phyloP scores from a whole-genome alignment of 2,888 invertebrate genomes.

The Fragum sueziense region DNA sequence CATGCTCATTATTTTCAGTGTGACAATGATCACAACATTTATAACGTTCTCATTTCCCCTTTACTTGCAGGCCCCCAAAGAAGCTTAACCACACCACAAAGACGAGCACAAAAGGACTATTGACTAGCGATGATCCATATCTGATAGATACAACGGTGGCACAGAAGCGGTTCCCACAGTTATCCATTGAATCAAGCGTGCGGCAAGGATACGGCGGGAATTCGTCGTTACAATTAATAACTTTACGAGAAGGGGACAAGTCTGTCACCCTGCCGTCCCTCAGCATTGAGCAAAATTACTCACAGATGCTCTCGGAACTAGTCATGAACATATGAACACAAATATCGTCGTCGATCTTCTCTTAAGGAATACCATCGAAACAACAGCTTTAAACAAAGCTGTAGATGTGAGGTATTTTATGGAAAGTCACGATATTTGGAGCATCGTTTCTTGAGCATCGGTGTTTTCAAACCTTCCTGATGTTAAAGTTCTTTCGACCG shows the following conservation, averaged over 20 bases:
- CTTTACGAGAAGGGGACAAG: slow-evolving; percentile 81
- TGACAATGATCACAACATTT: no score
- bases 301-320: slow-evolving; percentile 84
- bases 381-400: neutral
- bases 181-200: slow-evolving; percentile 72
- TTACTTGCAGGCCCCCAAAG: slow-evolving; percentile 69
- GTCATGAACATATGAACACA: slow-evolving; percentile 79
- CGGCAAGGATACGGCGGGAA: slow-evolving; percentile 62
- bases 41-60: no score
- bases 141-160: slow-evolving; percentile 80
- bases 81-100: slow-evolving; percentile 61
- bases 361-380: neutral
- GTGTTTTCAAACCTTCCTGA: neutral
- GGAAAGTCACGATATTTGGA: neutral
- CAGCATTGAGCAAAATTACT: slow-evolving; percentile 83
- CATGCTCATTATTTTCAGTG: no score
- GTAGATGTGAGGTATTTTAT: neutral
- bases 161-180: slow-evolving; percentile 82
- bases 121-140: slow-evolving; percentile 84
- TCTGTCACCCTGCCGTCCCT: slow-evolving; percentile 82
- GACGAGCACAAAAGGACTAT: slow-evolving; percentile 69
- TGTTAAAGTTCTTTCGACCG: neutral
- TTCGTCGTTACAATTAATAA: slow-evolving; percentile 79
- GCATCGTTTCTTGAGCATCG: neutral
- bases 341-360: neutral